Percentiles rank a stretch among this genome's conserved stretches.
Evolutionary conservation across 2,888 invertebrate genomes (phyloP).

Genomic region (Zygogramma bicolorata): DNA sequence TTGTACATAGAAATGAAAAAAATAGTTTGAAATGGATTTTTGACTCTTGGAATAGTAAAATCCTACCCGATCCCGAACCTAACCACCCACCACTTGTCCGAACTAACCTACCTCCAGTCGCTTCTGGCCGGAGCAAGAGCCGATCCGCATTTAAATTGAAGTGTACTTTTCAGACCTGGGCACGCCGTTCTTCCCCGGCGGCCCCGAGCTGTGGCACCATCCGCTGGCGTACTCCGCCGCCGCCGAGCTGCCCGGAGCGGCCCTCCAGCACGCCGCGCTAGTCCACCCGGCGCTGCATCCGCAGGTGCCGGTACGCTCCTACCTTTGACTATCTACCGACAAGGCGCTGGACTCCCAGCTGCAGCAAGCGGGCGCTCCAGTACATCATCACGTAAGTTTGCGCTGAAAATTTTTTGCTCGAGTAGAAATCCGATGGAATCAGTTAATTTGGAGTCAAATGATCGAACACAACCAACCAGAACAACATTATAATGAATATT

Average conservation of each 20-base stretch:
- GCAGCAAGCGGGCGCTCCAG: slow-evolving; percentile 65
- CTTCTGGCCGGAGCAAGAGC: slow-evolving; percentile 30
- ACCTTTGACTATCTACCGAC: slow-evolving; percentile 96
- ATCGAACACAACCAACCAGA: too few relatives aligned
- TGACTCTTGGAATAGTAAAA: too few relatives aligned
- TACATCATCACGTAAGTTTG: slow-evolving; percentile 71
- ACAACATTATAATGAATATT: too few relatives aligned
- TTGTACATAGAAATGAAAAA: too few relatives aligned
- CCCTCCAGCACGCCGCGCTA: slow-evolving; percentile 87
- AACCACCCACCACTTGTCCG: background rate
- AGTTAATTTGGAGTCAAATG: too few relatives aligned
- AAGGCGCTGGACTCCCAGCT: slow-evolving; percentile 71
- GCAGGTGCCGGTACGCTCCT: slow-evolving; percentile 97
- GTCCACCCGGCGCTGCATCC: slow-evolving; percentile 98
- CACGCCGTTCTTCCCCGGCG: slow-evolving; percentile 95
- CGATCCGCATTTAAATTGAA: slow-evolving; percentile 43
- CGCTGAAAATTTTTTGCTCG: too few relatives aligned
- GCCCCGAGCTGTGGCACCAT: slow-evolving; percentile 95
- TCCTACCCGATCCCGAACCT: background rate
- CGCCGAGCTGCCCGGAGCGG: slow-evolving; percentile 71
- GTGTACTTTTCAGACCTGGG: slow-evolving; percentile 83
- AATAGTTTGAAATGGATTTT: too few relatives aligned
- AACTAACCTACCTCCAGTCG: slow-evolving; percentile 7
- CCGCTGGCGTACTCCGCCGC: slow-evolving; percentile 84
- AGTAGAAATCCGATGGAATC: too few relatives aligned